Evolutionary conservation across 2,888 invertebrate species (phyloP).

Genomic region (Apomyelois bistriatella): DNA sequence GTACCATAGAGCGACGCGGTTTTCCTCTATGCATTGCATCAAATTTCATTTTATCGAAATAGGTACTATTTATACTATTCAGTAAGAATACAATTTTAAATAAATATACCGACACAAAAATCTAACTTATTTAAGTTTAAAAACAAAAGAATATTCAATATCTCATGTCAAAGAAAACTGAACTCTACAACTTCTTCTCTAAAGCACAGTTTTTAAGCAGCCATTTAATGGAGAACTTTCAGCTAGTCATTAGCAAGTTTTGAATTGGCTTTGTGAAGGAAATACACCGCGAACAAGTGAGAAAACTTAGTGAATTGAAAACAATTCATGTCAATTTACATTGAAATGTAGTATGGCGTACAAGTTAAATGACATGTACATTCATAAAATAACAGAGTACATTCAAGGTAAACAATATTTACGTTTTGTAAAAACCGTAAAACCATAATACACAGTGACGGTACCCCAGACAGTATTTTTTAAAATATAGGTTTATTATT

Average conservation of each 20-base stretch:
- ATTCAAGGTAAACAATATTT: not conserved
- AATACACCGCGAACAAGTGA: not conserved
- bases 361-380: not conserved
- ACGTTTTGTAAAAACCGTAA: not conserved
- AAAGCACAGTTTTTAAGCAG: not conserved
- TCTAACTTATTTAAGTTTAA: no score
- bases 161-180: not conserved
- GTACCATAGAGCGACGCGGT: no score
- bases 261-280: not conserved
- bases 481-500: no score
- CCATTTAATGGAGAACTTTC: not conserved
- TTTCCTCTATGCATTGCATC: no score
- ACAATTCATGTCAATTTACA: constrained; percentile 7
- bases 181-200: not conserved
- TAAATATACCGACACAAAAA: no score
- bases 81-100: no score
- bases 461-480: no score
- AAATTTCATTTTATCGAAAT: no score
- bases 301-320: no score
- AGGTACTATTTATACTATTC: no score
- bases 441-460: not conserved
- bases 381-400: not conserved
- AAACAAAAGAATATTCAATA: not conserved
- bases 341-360: not conserved
- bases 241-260: not conserved